phyloP scores from a whole-genome alignment of 2,888 invertebrate species.

The Megaustenia siamemsis region DNA sequence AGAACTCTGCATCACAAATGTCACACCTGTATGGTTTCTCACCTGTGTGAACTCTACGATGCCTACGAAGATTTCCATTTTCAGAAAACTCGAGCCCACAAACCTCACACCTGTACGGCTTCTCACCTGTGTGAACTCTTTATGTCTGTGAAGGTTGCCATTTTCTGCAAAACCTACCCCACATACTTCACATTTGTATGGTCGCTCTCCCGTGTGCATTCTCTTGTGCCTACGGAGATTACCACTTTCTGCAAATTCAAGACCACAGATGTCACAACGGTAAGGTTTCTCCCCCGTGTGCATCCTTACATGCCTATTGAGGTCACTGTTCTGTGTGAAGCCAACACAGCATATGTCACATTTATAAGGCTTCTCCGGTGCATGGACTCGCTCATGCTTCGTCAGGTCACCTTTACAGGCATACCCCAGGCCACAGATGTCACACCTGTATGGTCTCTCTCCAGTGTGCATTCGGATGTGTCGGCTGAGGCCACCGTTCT shows the following conservation, averaged over 20 bases:
- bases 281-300: constrained; percentile 52
- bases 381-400: constrained; percentile 49
- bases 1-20: constrained; percentile 10
- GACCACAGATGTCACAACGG: constrained; percentile 35
- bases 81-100: constrained; percentile 33
- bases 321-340: constrained; percentile 41
- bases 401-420: constrained; percentile 3
- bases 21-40: constrained; percentile 18
- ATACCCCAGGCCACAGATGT: constrained; percentile 32
- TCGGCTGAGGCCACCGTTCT: constrained; percentile 4
- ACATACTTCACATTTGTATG: constrained; percentile 41
- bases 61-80: constrained; percentile 37
- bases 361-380: constrained; percentile 41
- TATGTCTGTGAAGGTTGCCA: constrained; percentile 11
- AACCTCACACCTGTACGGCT: constrained; percentile 40
- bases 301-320: constrained; percentile 43
- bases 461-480: constrained; percentile 23
- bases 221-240: constrained; percentile 19
- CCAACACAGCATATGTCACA: constrained; percentile 45
- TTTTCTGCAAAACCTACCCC: constrained; percentile 37
- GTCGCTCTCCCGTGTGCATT: constrained; percentile 25
- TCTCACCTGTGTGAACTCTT: constrained; percentile 18
- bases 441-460: constrained; percentile 6
- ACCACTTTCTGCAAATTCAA: constrained; percentile 33
- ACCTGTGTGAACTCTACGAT: constrained; percentile 19